Evolutionary conservation across 2,113 vertebrate genomes (phyloP), one percentile per base, ranked within the genome.

Genomic region (Coregonus clupeaformis): DNA sequence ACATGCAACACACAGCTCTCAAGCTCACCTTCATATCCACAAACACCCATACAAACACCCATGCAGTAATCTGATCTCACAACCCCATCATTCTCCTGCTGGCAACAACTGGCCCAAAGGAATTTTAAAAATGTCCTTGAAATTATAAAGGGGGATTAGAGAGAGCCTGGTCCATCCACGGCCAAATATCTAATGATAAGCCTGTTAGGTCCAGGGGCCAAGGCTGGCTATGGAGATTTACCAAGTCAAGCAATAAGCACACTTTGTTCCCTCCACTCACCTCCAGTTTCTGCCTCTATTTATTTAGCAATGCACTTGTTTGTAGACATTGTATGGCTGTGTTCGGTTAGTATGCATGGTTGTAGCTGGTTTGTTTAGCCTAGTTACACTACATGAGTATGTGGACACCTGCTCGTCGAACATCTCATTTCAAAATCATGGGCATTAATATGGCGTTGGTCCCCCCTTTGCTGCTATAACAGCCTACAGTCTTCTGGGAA

Each of bases 101-200:
- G 85, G 47, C 81, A 77, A 82, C 79, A 77, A 77, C 86, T 88
- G 85, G 78, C 67, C 73, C 7, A n/a, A 49, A 76, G 82, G 89
- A 93, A 93, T 92, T 82, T 71, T 65, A 88, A 77, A 88, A 89
- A 93, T 92, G 86, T 79, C 71, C 62, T 79, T 80, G 80, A 90
- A 91, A 92, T 92, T 85, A 88, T 89, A 78, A 85, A 87, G 80
- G 76, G 83, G 86, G 90, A 91, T 92, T 93, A 92, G 74, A 13
- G 2, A 65, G 69, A 82, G 83, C 75, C 84, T 83, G 69, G 76
- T 79, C 81, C 74, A 64, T 86, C 82, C 32, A 70, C 70, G 81
- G 80, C 82, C 80, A 88, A 85, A 87, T 82, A 86, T 88, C 84
- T 84, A 73, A 83, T 73, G 78, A 89, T 87, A 91, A 90, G 81